Conservation (phyloP, 2,113 vertebrate species). For the Odocoileus hemionus region DNA sequence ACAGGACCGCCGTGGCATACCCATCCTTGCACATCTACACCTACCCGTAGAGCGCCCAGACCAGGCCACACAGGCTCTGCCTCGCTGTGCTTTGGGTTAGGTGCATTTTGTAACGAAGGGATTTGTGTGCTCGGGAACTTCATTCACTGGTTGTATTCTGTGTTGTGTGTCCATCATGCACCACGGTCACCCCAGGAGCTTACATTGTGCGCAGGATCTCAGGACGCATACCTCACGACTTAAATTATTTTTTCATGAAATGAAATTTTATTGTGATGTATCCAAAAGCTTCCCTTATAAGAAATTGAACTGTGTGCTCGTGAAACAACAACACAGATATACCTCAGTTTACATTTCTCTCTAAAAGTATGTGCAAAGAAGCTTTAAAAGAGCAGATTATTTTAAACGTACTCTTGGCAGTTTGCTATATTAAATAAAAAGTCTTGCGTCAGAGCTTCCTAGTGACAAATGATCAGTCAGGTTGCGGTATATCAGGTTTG, state of each 20-base stretch:
- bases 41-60: not conserved
- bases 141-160: rapidly evolving
- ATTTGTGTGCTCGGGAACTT: not conserved
- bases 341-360: not conserved
- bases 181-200: not conserved
- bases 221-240: not conserved
- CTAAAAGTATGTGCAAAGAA: constrained; percentile 21
- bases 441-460: not conserved
- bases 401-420: not conserved
- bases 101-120: not conserved
- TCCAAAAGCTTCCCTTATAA: not conserved
- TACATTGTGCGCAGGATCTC: not conserved
- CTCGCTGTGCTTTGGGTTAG: not conserved
- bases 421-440: not conserved
- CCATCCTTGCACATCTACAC: constrained; percentile 49
- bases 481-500: not conserved
- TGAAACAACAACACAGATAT: not conserved
- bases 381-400: not conserved
- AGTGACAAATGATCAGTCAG: not conserved
- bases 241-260: constrained; percentile 5
- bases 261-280: not conserved
- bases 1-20: rapidly evolving
- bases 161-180: not conserved
- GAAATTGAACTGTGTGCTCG: not conserved
- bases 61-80: rapidly evolving